phyloP scores from a whole-genome alignment of 2,113 vertebrate species.

The Baryphthengus martii region DNA sequence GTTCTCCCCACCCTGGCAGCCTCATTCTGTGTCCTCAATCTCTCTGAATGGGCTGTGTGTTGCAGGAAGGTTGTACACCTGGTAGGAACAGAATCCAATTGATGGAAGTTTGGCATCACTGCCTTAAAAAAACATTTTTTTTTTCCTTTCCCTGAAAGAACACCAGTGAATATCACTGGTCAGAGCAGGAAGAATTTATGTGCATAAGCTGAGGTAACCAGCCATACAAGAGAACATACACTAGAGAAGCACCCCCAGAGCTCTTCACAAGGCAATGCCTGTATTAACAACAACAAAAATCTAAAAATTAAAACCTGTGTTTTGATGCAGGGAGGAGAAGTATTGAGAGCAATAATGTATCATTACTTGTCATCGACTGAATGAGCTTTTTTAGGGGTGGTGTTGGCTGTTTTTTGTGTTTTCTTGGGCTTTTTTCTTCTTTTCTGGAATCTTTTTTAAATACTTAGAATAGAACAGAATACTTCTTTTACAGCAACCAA shows the following conservation, averaged over 20 bases:
- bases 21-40: too few relatives aligned
- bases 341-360: not conserved
- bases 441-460: not conserved
- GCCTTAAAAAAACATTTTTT: not conserved
- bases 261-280: not conserved
- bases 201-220: not conserved
- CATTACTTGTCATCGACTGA: not conserved
- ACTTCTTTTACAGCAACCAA: not conserved
- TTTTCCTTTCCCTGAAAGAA: not conserved
- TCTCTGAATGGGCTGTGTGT: not conserved
- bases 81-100: not conserved
- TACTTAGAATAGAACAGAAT: too few relatives aligned
- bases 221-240: not conserved
- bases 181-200: not conserved
- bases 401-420: not conserved
- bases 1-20: not conserved
- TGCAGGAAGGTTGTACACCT: not conserved
- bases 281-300: not conserved
- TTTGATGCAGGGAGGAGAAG: too few relatives aligned
- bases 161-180: not conserved
- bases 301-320: not conserved
- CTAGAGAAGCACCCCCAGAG: not conserved
- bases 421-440: not conserved
- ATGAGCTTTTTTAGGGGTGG: not conserved
- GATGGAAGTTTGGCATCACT: not conserved